A percentile compares a stretch with the other conserved stretches of the same genome.
These are phyloP conservation scores for Morus bassanus DNA, from an alignment of 2,797 vertebrate species.

Conservation along the genomic window DNA sequence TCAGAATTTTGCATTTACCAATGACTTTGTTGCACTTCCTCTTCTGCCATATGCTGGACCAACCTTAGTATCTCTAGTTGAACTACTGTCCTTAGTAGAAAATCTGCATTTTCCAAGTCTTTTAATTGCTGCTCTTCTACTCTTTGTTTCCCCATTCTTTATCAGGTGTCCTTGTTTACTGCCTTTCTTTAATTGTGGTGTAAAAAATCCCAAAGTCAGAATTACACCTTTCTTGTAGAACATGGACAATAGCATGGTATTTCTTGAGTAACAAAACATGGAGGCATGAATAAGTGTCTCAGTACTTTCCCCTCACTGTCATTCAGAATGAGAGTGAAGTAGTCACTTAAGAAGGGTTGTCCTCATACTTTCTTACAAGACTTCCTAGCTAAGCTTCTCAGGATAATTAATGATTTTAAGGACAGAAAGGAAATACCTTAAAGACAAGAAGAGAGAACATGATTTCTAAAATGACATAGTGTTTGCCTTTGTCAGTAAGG, in stretches of 20 bases:
- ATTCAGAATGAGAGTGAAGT: background rate
- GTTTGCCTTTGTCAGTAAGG: background rate
- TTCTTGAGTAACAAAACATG: background rate
- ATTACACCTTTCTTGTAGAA: background rate
- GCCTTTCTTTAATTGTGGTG: background rate
- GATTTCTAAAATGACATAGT: background rate
- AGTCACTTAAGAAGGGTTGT: background rate
- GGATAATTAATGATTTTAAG: background rate
- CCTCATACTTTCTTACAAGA: background rate
- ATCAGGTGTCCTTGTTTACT: background rate
- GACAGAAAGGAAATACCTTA: background rate
- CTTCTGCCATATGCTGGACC: background rate
- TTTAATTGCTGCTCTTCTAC: background rate
- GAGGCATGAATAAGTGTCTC: background rate
- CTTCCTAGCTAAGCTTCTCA: background rate
- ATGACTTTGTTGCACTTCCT: background rate
- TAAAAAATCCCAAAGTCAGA: background rate
- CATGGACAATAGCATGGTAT: background rate
- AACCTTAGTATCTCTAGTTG: background rate
- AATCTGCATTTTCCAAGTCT: background rate
- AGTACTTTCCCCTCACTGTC: background rate
- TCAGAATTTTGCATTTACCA: background rate
- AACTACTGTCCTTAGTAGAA: background rate
- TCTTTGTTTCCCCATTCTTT: background rate
- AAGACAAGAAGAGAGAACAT: background rate